phyloP scores from a whole-genome alignment of 2,113 vertebrate genomes.

The Stictonetta naevosa region DNA sequence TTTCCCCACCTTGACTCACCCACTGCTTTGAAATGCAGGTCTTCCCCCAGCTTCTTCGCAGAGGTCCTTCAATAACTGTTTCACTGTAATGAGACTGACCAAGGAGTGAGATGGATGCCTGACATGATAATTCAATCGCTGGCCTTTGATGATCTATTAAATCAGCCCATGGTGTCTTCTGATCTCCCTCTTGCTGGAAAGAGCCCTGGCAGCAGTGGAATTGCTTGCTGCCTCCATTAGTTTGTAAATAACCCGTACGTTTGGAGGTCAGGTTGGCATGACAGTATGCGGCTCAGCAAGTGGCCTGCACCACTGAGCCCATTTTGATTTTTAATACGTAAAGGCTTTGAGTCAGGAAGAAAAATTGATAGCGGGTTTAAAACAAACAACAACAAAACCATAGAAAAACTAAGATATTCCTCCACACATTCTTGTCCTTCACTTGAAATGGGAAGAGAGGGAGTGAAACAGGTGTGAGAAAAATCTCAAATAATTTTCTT shows the following conservation, averaged over 20 bases:
- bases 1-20: not conserved
- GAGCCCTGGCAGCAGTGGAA: conserved; percentile 16
- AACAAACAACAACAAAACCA: not conserved
- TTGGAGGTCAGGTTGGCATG: conserved; percentile 23
- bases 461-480: not conserved
- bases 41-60: conserved; percentile 4
- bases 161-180: conserved; percentile 37
- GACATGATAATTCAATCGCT: not conserved
- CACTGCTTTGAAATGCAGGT: conserved; percentile 31
- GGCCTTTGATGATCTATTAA: conserved; percentile 57
- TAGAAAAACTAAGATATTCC: not conserved
- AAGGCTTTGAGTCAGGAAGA: not conserved
- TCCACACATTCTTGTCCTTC: not conserved
- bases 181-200: conserved; percentile 30
- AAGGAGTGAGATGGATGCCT: conserved; percentile 33
- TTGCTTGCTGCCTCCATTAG: conserved; percentile 47
- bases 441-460: not conserved
- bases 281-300: not conserved
- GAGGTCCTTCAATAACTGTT: conserved; percentile 49
- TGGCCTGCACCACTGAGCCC: not conserved
- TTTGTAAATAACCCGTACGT: conserved; percentile 47
- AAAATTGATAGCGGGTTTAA: not conserved
- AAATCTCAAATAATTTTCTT: too few species aligned
- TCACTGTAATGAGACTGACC: conserved; percentile 30
- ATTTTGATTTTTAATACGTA: not conserved